Base-by-base conservation (phyloP, 2,113 vertebrate species). In the Lonchura striata region DNA sequence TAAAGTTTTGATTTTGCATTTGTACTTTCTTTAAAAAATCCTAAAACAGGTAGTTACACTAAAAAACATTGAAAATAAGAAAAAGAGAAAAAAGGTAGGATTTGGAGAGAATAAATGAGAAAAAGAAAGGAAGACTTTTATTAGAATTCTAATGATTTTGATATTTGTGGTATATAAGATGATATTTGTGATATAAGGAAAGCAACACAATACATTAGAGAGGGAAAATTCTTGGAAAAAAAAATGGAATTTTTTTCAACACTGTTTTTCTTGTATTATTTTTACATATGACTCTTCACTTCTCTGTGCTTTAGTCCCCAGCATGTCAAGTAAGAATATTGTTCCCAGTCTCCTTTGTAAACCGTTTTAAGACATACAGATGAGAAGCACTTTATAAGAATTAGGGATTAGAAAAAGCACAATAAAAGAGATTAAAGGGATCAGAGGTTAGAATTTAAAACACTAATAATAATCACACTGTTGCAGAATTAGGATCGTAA, bases 371-470 rank as follows among this genome's bases (percentile, higher is more conserved):
- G 84, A 77, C 19, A 2, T 78, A 83, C 18, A 70, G 54, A 95
- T 92, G 85, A 88, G 79, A 92, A 90, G 15, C 47, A 86, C 47
- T 94, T 91, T 77, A 54, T 90, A 88, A 86, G n/a, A 88, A 74
- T n/a, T 52, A 39, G 22, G 87, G 82, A 94, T 95, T 93, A 95
- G 75, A 54, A 96, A 95, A 69, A 86, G 39, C 47, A 90, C n/a
- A 96, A 96, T 85, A 92, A 94, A 75, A 86, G 60, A 82, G 63
- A 94, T 93, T 31, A 95, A 96, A 94, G n/a, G 35, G 68, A 93
- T 90, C 71, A 90, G 68, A 91, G 80, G 64, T 91, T 94, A 88
- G 68, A 93, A 95, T 96, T 95, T 92, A 82, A 95, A 96, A 92
- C 79, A 96, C 44, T 93, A 91, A 85, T 88, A 94, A 86, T 91